phyloP scores from a whole-genome alignment of 2,113 vertebrate genomes.

The Ophthalmolycus amberensis region DNA sequence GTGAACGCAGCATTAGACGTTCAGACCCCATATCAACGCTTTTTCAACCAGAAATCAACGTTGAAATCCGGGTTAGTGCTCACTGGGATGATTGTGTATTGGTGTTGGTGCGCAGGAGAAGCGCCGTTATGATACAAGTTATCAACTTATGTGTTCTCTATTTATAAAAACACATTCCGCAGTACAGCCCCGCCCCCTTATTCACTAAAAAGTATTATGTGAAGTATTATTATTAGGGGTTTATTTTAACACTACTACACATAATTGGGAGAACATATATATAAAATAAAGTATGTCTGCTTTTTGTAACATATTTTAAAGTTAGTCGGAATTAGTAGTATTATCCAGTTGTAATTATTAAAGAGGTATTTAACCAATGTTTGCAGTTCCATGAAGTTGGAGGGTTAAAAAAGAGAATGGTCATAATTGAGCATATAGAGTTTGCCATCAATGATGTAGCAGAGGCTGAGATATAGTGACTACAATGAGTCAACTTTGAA shows the following conservation, averaged over 20 bases:
- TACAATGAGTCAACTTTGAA: not conserved
- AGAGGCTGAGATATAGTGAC: no score
- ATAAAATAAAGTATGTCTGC: not conserved
- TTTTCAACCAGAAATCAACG: no score
- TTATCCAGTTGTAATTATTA: not conserved
- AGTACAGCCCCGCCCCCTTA: not conserved
- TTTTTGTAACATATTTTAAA: not conserved
- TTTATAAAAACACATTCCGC: not conserved
- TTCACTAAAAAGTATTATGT: no score
- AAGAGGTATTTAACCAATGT: not conserved
- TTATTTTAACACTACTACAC: not conserved
- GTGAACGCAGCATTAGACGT: no score
- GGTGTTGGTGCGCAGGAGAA: not conserved
- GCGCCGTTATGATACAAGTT: not conserved
- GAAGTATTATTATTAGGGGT: not conserved
- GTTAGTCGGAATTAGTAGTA: not conserved
- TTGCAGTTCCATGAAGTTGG: not conserved
- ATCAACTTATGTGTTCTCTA: not conserved
- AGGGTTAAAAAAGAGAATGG: not conserved
- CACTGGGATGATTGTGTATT: no score
- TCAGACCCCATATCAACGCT: no score
- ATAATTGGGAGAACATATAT: not conserved
- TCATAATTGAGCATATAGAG: not conserved
- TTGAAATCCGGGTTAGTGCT: no score
- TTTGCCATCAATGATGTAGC: no score